Evolutionary conservation across 2,888 invertebrate species (phyloP), one percentile per base, ranked within the genome.

Genomic region (Limnephilus lunatus): DNA sequence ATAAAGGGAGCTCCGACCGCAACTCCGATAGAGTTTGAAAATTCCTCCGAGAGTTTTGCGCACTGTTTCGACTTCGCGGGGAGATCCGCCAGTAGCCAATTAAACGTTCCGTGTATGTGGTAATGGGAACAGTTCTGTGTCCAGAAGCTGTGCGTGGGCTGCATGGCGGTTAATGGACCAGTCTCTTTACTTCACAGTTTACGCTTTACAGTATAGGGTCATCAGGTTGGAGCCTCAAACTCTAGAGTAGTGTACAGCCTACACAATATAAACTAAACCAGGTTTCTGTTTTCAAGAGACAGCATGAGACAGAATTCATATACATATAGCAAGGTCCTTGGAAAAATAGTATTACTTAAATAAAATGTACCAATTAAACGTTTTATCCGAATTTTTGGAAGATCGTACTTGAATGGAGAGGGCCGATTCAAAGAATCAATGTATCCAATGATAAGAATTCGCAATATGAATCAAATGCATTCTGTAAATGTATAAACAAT

Each of bases 1-100:
- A 68, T 68, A 68, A 68, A 68, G 83, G 83, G 81, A 83, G 82
- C 44, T 39, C 91, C 30, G 83, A 92, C 92, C 92, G 88, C 91
- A 92, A 85, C 88, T 91, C 90, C 92, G 90, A 91, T 91, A 91
- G 91, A 91, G 91, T 92, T 92, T 87, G 85, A 92, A 92, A 90
- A 92, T 92, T 92, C 92, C 92, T 87, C 44, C 14, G 87, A 86
- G 90, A 92, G 90, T 92, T 91, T 90, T 83, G 44, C 82, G 85
- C 92, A 81, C 90, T 90, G 90, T 89, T 92, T 92, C 89, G 91
- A 91, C 91, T 89, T 85, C 30, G 80, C 89, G 25, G 89, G 48
- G 91, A 80, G 25, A 39, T 87, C 44, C 53, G 81, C 90, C 90
- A 80, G 53, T 80, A 91, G 90, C 92, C 91, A 92, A 92, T 92